Percentiles rank a stretch among this genome's conserved stretches.
These are phyloP conservation scores for Metallyticus violacea DNA, from an alignment of 2,888 invertebrate species.

Conservation along the genomic window DNA sequence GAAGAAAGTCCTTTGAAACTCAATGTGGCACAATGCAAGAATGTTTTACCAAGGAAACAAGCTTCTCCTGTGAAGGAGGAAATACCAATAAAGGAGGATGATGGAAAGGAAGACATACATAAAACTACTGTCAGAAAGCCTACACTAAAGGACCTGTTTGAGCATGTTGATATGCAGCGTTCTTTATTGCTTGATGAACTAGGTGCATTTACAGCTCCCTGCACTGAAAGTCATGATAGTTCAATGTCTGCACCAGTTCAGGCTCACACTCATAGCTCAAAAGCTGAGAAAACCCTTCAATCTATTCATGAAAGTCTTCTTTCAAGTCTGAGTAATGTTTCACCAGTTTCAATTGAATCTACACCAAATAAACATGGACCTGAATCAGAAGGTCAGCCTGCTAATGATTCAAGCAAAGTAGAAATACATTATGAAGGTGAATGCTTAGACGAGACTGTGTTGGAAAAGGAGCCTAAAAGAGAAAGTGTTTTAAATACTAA, in stretches of 20 bases:
- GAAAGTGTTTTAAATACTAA: not conserved
- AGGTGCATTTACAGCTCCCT: not conserved
- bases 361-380: not conserved
- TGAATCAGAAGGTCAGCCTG: not conserved
- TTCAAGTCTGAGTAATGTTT: not conserved
- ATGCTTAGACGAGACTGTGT: not conserved
- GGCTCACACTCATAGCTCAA: not conserved
- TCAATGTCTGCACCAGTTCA: not conserved
- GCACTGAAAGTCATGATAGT: not conserved
- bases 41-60: not conserved
- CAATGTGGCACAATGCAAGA: not conserved
- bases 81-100: not conserved
- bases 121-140: not conserved
- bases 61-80: not conserved
- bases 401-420: not conserved
- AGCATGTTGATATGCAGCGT: slow-evolving; percentile 44
- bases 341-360: not conserved
- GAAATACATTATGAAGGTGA: not conserved
- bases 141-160: slow-evolving; percentile 42
- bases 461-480: not conserved
- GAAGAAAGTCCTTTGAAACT: not conserved
- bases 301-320: not conserved
- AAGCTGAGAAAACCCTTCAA: not conserved
- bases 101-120: not conserved
- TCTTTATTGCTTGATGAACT: slow-evolving; percentile 43